phyloP scores from a whole-genome alignment of 2,113 vertebrate species.

The Perca schrenkii region DNA sequence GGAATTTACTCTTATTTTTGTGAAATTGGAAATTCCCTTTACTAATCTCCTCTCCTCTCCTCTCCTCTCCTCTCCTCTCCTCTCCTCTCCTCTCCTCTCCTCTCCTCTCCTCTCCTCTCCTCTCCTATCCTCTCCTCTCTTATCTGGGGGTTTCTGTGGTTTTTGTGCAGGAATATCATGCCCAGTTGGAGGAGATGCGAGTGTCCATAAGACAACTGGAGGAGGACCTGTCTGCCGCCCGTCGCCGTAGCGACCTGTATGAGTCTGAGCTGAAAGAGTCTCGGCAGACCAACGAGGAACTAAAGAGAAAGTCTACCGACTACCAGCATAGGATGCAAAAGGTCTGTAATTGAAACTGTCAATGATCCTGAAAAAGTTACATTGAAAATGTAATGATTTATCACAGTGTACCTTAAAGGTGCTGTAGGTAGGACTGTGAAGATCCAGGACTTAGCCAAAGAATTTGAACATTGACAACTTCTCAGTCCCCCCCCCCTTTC shows the following conservation, averaged over 20 bases:
- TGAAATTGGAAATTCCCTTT: not conserved
- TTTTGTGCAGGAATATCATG: conserved; percentile 92
- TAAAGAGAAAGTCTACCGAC: conserved; percentile 94
- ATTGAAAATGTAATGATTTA: not conserved
- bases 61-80: not conserved
- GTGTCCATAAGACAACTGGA: conserved; percentile 96
- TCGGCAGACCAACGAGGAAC: conserved; percentile 92
- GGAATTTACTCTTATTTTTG: not conserved
- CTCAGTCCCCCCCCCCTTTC: too few species aligned
- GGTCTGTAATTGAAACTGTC: conserved; percentile 78
- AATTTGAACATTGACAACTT: too few species aligned
- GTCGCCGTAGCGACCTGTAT: conserved; percentile 96
- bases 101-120: not conserved
- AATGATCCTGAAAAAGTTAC: not conserved
- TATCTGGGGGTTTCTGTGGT: not conserved
- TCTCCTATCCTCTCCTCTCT: not conserved
- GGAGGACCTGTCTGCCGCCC: conserved; percentile 96
- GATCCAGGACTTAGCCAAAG: too few species aligned
- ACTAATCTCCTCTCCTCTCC: not conserved
- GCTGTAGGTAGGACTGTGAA: too few species aligned
- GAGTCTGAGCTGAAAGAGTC: conserved; percentile 96
- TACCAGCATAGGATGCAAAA: conserved; percentile 95
- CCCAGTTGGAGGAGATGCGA: conserved; percentile 97
- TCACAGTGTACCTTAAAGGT: not conserved
- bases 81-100: not conserved